Evolutionary conservation across 2,888 invertebrate genomes (phyloP).

Genomic region (Boloria selene): DNA sequence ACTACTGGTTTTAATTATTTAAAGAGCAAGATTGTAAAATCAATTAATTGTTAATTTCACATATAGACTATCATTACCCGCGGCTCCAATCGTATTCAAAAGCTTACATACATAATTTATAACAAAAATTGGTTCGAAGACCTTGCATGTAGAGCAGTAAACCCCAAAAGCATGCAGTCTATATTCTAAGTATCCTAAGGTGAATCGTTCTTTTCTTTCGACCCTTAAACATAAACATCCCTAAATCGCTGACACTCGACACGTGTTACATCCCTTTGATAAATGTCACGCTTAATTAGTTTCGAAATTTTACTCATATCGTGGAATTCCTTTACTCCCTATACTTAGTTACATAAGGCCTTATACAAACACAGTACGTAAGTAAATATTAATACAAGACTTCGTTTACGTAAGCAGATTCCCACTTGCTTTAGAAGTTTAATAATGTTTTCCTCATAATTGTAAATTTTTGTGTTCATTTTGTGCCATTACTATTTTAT

Average conservation of each 20-base stretch:
- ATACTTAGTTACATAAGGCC: neutral
- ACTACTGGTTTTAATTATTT: too few species aligned
- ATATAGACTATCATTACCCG: too few species aligned
- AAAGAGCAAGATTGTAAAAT: too few species aligned
- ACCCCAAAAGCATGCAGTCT: too few species aligned
- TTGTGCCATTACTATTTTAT: too few species aligned
- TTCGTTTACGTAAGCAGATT: neutral
- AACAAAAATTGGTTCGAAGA: too few species aligned
- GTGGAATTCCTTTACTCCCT: slow-evolving; percentile 22
- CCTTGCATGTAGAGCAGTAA: too few species aligned
- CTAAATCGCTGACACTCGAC: slow-evolving; percentile 53
- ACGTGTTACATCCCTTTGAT: slow-evolving; percentile 57
- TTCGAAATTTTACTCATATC: slow-evolving; percentile 50
- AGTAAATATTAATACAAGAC: neutral
- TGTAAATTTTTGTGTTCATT: too few species aligned
- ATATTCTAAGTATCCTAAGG: neutral
- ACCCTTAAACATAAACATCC: slow-evolving; percentile 9
- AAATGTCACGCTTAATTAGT: slow-evolving; percentile 64
- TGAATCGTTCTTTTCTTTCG: neutral
- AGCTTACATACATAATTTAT: too few species aligned
- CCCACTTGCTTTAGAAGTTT: slow-evolving; percentile 2
- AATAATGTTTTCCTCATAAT: slow-evolving; percentile 16
- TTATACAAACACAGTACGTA: neutral
- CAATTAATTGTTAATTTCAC: too few species aligned
- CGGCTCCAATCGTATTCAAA: too few species aligned